These are phyloP conservation scores for Loripinus fragilis DNA, from an alignment of 2,888 invertebrate species.

Conservation along the genomic window DNA sequence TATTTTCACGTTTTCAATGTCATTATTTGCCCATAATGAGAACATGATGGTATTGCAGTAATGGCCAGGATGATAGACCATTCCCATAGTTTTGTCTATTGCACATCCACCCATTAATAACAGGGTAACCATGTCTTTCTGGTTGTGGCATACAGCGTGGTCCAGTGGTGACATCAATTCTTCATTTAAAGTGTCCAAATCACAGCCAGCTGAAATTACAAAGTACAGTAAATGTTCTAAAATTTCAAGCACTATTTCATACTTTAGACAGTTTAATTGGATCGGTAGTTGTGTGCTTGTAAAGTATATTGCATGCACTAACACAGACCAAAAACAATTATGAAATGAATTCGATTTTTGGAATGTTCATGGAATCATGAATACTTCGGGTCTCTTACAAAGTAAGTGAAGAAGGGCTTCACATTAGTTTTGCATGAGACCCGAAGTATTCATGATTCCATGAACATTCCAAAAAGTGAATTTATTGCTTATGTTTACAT, in stretches of 20 bases:
- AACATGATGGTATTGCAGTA: conserved; percentile 60
- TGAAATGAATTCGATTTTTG: too few relatives aligned
- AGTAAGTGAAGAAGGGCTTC: too few relatives aligned
- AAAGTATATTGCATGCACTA: too few relatives aligned
- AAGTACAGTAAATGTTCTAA: neutral
- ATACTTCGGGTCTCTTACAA: too few relatives aligned
- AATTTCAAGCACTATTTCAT: neutral
- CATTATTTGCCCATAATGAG: conserved; percentile 58
- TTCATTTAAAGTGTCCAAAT: conserved; percentile 59
- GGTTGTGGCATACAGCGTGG: conserved; percentile 56
- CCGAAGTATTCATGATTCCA: too few relatives aligned
- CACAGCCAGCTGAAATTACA: conserved; percentile 54
- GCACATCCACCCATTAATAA: conserved; percentile 61
- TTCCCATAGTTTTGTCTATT: conserved; percentile 57
- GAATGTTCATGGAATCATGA: too few relatives aligned
- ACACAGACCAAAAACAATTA: too few relatives aligned
- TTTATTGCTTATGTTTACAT: too few relatives aligned
- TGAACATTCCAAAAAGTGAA: too few relatives aligned
- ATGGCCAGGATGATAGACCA: conserved; percentile 56
- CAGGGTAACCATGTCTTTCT: conserved; percentile 51
- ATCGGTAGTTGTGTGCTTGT: too few relatives aligned
- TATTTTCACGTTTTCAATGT: conserved; percentile 55
- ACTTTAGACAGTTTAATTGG: too few relatives aligned
- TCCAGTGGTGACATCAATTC: conserved; percentile 61
- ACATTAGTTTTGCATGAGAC: too few relatives aligned